Percentiles rank a stretch among this genome's conserved stretches.
Evolutionary conservation across 2,888 invertebrate species (phyloP).

Genomic region (Drosophila koepferae): DNA sequence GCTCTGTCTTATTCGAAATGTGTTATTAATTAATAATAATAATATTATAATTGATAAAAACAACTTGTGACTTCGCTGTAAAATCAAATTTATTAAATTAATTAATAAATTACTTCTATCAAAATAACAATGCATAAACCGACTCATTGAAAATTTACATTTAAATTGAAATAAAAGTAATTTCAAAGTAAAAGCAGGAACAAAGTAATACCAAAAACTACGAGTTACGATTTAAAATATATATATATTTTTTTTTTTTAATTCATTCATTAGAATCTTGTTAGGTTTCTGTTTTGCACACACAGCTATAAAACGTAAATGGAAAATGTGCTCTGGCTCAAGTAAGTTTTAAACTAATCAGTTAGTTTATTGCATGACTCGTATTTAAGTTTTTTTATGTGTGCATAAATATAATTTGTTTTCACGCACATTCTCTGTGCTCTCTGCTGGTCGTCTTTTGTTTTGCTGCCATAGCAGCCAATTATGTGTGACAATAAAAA

Average conservation of each 20-base stretch:
- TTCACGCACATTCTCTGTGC: conserved; percentile 22
- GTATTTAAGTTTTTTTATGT: conserved; percentile 20
- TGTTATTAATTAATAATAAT: too few species aligned
- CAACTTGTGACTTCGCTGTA: too few species aligned
- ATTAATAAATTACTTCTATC: too few species aligned
- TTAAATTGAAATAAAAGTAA: too few species aligned
- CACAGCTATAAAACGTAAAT: not conserved
- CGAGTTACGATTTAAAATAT: too few species aligned
- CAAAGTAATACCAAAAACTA: too few species aligned
- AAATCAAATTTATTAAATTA: too few species aligned
- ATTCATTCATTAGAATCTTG: not conserved
- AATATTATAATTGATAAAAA: too few species aligned
- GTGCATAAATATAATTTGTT: conserved; percentile 29
- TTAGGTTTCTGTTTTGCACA: not conserved
- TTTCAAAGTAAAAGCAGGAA: not conserved
- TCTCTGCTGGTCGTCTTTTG: not conserved
- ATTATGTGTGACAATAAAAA: conserved; percentile 56
- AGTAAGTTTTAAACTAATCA: conserved; percentile 22
- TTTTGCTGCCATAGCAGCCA: conserved; percentile 27
- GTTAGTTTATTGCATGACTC: conserved; percentile 11
- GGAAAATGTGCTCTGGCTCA: not conserved
- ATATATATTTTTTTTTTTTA: too few species aligned
- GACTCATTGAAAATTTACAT: too few species aligned
- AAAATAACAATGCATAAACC: too few species aligned
- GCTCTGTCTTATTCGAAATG: too few species aligned